Conservation (phyloP, 2,113 vertebrate species). For the Misgurnus mizolepis region DNA sequence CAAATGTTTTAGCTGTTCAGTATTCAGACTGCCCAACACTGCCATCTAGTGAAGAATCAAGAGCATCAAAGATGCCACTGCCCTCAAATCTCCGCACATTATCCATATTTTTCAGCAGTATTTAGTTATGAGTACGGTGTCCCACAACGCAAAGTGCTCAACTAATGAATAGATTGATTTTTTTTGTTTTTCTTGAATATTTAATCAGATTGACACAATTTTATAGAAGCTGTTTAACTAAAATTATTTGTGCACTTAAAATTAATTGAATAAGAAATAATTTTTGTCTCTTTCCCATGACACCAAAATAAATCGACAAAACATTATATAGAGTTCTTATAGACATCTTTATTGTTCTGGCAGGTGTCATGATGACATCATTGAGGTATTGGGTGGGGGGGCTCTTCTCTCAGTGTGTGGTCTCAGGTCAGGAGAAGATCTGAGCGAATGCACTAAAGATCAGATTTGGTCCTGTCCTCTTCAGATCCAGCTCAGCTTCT, state of each 20-base stretch:
- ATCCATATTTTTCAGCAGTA: neutral
- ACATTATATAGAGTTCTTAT: neutral
- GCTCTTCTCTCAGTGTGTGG: constrained; percentile 4
- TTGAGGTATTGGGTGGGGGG: neutral
- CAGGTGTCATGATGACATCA: neutral
- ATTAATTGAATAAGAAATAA: neutral
- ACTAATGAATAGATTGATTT: too few relatives aligned
- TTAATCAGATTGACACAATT: too few relatives aligned
- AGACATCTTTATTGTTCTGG: constrained; percentile 15
- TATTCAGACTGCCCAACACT: neutral
- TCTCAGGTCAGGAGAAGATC: constrained; percentile 65
- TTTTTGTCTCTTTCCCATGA: neutral
- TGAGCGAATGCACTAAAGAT: constrained; percentile 73
- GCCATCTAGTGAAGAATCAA: neutral
- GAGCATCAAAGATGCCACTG: neutral
- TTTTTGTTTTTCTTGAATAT: too few relatives aligned
- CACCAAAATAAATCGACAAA: neutral
- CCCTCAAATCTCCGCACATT: too few relatives aligned
- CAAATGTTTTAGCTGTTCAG: too few relatives aligned
- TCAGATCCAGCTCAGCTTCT: constrained; percentile 78
- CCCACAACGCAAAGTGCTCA: neutral
- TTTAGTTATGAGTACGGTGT: neutral
- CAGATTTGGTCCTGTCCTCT: constrained; percentile 58
- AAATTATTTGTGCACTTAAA: neutral
- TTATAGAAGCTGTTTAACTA: too few relatives aligned